Base-by-base conservation (phyloP, 1,140 invertebrate genomes). In the Phymastichus coffea region DNA sequence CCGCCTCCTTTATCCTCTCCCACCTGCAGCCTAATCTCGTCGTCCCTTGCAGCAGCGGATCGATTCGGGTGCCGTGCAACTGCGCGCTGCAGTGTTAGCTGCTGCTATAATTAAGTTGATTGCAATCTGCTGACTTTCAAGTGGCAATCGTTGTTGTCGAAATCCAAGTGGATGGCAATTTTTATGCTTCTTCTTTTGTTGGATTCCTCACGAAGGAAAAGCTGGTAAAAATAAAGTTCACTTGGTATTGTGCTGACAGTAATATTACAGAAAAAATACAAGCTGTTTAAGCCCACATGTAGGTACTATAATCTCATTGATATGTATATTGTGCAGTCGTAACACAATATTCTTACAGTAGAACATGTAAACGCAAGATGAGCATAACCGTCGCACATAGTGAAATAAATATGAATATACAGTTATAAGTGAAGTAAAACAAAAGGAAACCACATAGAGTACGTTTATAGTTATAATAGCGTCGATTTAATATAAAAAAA, bases 361-460 rank as follows among this genome's bases (percentile, higher is more conserved):
- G 23, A 6, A 23, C 46, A 41, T 57, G 47, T 59, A 59, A 53
- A 53, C 57, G 44, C 30, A 47, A 37, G 28, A 44, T 53, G 51
- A 46, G 47, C 23, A 46, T 59, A 59, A 14, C 49, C 30, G 41
- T 53, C 38, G 57, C 49, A 59, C 57, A 53, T 59, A 53, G 40
- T 38, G 23, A 59, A 59, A 46, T 44, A 59, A 52, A 52, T 52
- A 59, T 52, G 3, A 15, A 46, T 37, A 47, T 19, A 1, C 7
- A 23, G 25, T 46, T 35, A 38, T 48, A 52, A 33, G n/a, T 58
- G 43, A 44, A 51, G 35, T 22, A 51, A 44, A 15, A 38, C 35
- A 52, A 51, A 20, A n/a, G n/a, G n/a, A n/a, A 2, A 44, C 41
- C 40, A 46, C 26, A 41, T 51, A 58, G 47, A 41, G 8, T 28